Percentiles rank a stretch among this genome's conserved stretches.
phyloP scores from a whole-genome alignment of 2,113 vertebrate genomes.

The Uropsilus gracilis region DNA sequence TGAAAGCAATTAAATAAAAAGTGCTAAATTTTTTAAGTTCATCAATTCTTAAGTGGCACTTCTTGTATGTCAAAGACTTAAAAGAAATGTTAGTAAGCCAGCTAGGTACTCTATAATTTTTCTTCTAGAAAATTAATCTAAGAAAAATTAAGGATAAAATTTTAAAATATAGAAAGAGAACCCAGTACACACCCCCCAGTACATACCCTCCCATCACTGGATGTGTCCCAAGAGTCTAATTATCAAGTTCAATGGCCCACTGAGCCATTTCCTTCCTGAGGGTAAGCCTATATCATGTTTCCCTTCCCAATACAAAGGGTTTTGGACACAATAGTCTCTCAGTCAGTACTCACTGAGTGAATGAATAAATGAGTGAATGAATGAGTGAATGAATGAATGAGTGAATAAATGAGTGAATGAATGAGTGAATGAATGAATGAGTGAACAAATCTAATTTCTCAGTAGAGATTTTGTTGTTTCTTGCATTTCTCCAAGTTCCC shows the following conservation, averaged over 20 bases:
- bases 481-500: background rate
- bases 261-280: background rate
- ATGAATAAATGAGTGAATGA: background rate
- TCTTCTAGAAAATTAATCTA: background rate
- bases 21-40: background rate
- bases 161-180: background rate
- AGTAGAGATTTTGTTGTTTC: background rate
- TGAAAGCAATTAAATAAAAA: background rate
- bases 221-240: background rate
- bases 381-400: too few relatives aligned
- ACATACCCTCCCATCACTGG: fast-evolving
- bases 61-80: background rate
- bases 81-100: background rate
- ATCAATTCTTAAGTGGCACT: background rate
- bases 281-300: background rate
- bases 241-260: background rate
- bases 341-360: background rate
- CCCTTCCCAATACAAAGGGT: background rate
- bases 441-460: background rate
- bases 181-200: too few relatives aligned
- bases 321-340: background rate
- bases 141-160: background rate
- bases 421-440: too few relatives aligned
- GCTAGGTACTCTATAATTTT: background rate
- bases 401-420: background rate